phyloP scores from a whole-genome alignment of 2,797 vertebrate genomes.

The Falco columbarius region DNA sequence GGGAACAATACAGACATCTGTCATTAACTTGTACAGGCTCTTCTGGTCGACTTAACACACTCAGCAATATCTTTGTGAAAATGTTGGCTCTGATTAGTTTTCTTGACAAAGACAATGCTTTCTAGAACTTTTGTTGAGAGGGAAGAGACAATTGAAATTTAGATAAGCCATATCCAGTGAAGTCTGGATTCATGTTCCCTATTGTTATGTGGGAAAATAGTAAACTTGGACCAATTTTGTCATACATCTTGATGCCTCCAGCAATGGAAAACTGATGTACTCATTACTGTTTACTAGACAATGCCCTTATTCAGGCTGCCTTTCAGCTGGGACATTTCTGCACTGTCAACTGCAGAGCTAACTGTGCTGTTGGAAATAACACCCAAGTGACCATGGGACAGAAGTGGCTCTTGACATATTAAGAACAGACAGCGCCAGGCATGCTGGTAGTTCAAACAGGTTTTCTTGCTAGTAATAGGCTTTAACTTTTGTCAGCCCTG shows the following conservation, averaged over 20 bases:
- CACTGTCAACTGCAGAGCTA: not conserved
- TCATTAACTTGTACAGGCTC: not conserved
- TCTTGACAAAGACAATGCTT: not conserved
- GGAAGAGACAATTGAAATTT: not conserved
- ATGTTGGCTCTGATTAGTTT: not conserved
- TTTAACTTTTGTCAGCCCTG: not conserved
- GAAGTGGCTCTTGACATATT: not conserved
- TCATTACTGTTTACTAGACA: not conserved
- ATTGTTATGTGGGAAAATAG: not conserved
- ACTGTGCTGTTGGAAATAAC: not conserved
- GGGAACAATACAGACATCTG: not conserved
- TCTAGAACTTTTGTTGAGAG: not conserved
- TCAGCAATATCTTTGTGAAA: not conserved
- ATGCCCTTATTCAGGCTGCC: not conserved
- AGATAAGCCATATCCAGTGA: not conserved
- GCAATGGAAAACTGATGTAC: not conserved
- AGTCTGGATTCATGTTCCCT: not conserved
- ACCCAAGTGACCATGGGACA: not conserved
- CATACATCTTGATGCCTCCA: not conserved
- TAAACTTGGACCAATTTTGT: not conserved
- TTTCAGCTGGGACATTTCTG: not conserved
- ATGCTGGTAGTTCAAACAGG: not conserved
- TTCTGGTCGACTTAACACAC: not conserved
- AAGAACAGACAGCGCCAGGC: not conserved
- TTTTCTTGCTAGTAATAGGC: not conserved